These are phyloP conservation scores for Clarias fuscus DNA, from an alignment of 2,797 vertebrate species.

Conservation along the genomic window DNA sequence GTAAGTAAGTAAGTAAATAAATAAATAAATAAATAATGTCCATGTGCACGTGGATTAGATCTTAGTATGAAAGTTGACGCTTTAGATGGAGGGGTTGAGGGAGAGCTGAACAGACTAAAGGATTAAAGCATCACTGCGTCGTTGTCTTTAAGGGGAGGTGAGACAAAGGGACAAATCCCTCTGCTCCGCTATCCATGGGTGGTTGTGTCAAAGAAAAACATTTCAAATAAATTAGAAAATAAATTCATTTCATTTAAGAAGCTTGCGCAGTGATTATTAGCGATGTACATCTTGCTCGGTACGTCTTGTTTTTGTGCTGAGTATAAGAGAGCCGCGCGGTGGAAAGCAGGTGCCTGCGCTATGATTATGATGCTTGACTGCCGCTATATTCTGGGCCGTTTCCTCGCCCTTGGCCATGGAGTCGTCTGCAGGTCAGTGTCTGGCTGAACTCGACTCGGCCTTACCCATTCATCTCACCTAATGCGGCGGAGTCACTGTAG, in stretches of 20 bases:
- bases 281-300: neutral
- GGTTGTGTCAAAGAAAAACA: neutral
- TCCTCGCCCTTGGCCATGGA: constrained; percentile 79
- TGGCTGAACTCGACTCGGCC: constrained; percentile 64
- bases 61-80: neutral
- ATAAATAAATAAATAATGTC: too few species aligned
- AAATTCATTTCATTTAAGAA: neutral
- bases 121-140: neutral
- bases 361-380: constrained; percentile 70
- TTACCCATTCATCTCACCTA: constrained; percentile 71
- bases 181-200: neutral
- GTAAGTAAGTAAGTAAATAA: too few species aligned
- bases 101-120: neutral
- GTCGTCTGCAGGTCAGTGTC: constrained; percentile 67
- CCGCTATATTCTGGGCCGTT: constrained; percentile 76
- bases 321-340: constrained; percentile 58
- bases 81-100: neutral
- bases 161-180: neutral
- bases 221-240: neutral
- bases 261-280: neutral
- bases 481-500: constrained; percentile 46
- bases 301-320: constrained; percentile 48
- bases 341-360: constrained; percentile 65
- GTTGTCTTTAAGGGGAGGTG: neutral
- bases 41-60: too few species aligned